Evolutionary conservation across 2,797 vertebrate genomes (phyloP).

Genomic region (Platalea minor): DNA sequence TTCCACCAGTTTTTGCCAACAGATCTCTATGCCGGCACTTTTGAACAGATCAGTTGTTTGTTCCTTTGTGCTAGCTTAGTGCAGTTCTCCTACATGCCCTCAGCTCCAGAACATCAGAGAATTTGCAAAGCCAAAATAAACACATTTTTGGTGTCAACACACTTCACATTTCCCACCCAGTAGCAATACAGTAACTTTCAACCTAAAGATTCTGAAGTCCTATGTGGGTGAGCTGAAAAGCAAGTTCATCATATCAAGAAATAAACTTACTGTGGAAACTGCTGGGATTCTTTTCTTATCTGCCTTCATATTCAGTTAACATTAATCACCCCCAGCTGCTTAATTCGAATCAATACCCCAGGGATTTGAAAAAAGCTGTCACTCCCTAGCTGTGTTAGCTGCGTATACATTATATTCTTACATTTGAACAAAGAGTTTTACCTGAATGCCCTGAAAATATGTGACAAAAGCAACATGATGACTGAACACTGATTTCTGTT

Average conservation of each 20-base stretch:
- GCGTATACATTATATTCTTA: not conserved
- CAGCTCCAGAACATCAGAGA: conserved; percentile 46
- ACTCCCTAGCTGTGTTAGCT: not conserved
- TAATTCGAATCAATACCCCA: not conserved
- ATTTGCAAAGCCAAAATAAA: conserved; percentile 52
- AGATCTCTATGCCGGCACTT: not conserved
- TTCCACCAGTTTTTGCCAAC: not conserved
- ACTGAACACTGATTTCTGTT: not conserved
- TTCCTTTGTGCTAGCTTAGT: not conserved
- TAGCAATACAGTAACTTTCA: conserved; percentile 25
- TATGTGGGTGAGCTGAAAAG: conserved; percentile 30
- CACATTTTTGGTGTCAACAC: conserved; percentile 43
- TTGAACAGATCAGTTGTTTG: conserved; percentile 10
- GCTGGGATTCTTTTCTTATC: not conserved
- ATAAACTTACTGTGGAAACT: not conserved
- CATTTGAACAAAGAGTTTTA: not conserved
- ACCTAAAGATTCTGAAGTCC: conserved; percentile 14
- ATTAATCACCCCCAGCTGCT: not conserved
- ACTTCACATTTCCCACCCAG: not conserved
- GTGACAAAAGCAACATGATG: not conserved
- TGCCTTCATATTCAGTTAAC: not conserved
- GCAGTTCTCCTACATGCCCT: conserved; percentile 5
- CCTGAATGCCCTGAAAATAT: not conserved
- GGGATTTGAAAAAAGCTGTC: not conserved
- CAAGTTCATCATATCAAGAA: conserved; percentile 31